Evolutionary conservation across 2,113 vertebrate species (phyloP).

Genomic region (Prietella phreatophila): DNA sequence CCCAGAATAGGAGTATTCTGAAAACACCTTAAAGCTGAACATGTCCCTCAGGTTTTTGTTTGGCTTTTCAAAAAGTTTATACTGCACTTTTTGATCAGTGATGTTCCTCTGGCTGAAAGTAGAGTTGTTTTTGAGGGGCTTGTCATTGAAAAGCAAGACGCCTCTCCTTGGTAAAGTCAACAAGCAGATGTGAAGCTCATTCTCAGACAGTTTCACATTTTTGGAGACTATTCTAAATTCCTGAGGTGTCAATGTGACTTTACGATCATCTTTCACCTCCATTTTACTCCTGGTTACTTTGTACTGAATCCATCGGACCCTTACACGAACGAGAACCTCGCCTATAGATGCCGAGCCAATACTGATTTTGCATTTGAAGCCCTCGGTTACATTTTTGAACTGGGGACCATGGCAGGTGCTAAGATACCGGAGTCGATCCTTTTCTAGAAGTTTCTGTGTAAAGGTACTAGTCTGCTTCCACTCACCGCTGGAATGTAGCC

Average conservation of each 20-base stretch:
- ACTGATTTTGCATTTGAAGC: constrained; percentile 79
- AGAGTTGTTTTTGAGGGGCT: constrained; percentile 71
- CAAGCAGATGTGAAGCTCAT: constrained; percentile 75
- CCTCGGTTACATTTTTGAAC: constrained; percentile 69
- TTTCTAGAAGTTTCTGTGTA: constrained; percentile 76
- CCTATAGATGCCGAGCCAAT: constrained; percentile 65
- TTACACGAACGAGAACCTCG: constrained; percentile 71
- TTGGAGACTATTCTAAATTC: constrained; percentile 73
- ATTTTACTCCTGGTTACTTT: constrained; percentile 74
- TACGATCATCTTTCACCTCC: constrained; percentile 69
- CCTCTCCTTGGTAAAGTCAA: constrained; percentile 78
- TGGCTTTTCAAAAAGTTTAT: constrained; percentile 67
- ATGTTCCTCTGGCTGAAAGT: constrained; percentile 82
- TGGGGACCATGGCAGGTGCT: constrained; percentile 76
- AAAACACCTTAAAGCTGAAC: constrained; percentile 79
- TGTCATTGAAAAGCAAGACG: constrained; percentile 70
- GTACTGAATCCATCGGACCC: constrained; percentile 77
- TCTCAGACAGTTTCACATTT: constrained; percentile 69
- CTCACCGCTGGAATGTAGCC: constrained; percentile 64
- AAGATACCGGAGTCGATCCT: constrained; percentile 71
- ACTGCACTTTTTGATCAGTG: constrained; percentile 73
- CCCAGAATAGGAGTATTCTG: constrained; percentile 71
- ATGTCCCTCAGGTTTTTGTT: constrained; percentile 70
- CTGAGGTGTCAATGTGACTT: constrained; percentile 67
- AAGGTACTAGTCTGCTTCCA: constrained; percentile 78